phyloP scores from a whole-genome alignment of 1,140 invertebrate genomes.

The Drosophila tristis region DNA sequence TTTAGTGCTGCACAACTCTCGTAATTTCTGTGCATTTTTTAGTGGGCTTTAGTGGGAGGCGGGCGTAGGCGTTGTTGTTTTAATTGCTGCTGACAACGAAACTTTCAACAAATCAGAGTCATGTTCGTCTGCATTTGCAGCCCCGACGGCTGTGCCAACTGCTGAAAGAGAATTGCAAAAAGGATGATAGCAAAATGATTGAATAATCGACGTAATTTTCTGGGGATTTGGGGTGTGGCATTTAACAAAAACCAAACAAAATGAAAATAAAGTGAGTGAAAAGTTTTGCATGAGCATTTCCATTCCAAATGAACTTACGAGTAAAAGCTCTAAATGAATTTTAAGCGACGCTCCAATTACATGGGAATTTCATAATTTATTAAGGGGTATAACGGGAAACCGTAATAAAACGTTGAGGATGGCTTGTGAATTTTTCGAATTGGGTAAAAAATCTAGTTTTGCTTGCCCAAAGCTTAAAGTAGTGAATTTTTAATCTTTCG shows the following conservation, averaged over 20 bases:
- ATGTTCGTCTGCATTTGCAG: constrained; percentile 7
- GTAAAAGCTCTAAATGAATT: constrained; percentile 9
- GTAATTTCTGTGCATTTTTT: constrained; percentile 68
- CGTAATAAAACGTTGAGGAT: too few relatives aligned
- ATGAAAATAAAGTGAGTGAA: constrained; percentile 2
- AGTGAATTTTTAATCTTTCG: too few relatives aligned
- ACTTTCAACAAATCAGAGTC: constrained; percentile 71
- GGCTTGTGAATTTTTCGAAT: too few relatives aligned
- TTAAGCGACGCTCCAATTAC: constrained; percentile 2
- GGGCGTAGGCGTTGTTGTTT: constrained; percentile 53
- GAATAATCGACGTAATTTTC: constrained; percentile 55
- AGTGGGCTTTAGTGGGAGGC: constrained; percentile 20
- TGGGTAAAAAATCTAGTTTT: too few relatives aligned
- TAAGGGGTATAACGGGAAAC: too few relatives aligned
- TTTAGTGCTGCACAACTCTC: constrained; percentile 23
- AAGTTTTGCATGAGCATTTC: not conserved
- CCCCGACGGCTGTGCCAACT: not conserved
- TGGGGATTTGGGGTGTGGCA: constrained; percentile 27
- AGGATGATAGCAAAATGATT: constrained; percentile 51
- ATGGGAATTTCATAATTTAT: not conserved
- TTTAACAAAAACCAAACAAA: constrained; percentile 2
- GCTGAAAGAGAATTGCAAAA: constrained; percentile 39
- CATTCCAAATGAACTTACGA: constrained; percentile 1
- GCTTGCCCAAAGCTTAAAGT: too few relatives aligned
- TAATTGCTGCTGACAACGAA: constrained; percentile 80